Conservation (phyloP, 2,113 vertebrate species). For the Balaeniceps rex region DNA sequence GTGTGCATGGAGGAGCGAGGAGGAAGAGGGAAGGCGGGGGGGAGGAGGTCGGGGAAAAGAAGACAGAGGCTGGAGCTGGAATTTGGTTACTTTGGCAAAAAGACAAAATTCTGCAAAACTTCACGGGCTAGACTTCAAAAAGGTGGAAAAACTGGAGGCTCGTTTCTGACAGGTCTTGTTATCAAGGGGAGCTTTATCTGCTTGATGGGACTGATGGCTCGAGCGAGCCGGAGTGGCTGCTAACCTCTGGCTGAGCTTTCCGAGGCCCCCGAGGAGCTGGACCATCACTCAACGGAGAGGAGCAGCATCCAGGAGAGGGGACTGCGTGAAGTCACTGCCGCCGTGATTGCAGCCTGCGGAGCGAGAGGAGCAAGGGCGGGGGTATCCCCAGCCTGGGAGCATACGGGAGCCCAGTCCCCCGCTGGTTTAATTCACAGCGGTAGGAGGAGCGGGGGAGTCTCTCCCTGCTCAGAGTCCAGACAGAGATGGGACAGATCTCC, state of each 20-base stretch:
- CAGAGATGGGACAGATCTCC: neutral
- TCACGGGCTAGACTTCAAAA: slow-evolving; percentile 64
- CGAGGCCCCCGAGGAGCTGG: rapidly evolving
- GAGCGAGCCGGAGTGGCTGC: neutral
- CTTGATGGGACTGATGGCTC: neutral
- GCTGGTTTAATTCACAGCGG: neutral
- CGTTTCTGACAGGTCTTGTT: slow-evolving; percentile 13
- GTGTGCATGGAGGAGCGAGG: neutral
- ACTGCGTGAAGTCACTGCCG: rapidly evolving
- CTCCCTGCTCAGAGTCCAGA: neutral
- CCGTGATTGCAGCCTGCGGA: neutral
- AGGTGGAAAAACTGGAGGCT: slow-evolving; percentile 39
- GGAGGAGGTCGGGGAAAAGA: neutral
- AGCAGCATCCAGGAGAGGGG: neutral
- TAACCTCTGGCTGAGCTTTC: slow-evolving; percentile 50
- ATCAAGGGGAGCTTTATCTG: slow-evolving; percentile 43
- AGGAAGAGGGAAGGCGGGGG: neutral
- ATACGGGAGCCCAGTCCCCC: neutral
- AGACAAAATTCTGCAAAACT: slow-evolving; percentile 52
- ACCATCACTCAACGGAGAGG: neutral
- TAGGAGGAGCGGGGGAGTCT: neutral
- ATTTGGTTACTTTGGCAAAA: slow-evolving; percentile 69
- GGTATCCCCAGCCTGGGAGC: neutral
- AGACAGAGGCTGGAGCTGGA: slow-evolving; percentile 2
- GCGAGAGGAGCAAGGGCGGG: neutral